These are phyloP conservation scores for Cosmopolites sordidus DNA, from an alignment of 2,888 invertebrate species.

Conservation along the genomic window DNA sequence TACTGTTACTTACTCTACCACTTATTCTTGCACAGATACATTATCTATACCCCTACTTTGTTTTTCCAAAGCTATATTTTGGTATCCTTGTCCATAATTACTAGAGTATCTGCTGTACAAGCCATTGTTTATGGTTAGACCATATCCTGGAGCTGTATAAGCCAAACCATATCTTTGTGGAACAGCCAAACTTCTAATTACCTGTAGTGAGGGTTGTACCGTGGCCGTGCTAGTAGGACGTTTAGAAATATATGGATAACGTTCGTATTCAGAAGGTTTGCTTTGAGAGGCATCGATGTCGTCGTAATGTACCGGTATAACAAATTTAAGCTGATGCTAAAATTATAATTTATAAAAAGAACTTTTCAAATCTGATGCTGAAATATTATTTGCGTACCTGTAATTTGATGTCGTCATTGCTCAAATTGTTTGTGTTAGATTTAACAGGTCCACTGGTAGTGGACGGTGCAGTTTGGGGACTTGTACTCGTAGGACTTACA, in stretches of 20 bases:
- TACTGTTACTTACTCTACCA: not conserved
- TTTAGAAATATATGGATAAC: conserved; percentile 40
- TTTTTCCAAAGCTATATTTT: not conserved
- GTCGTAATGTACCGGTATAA: conserved; percentile 42
- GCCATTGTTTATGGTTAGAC: conserved; percentile 10
- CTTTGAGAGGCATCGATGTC: conserved; percentile 28
- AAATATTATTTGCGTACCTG: too few species aligned
- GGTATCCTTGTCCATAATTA: conserved; percentile 14
- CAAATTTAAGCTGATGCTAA: conserved; percentile 41
- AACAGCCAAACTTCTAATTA: conserved; percentile 41
- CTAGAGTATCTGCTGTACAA: not conserved
- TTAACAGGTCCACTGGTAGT: not conserved
- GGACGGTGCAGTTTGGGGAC: not conserved
- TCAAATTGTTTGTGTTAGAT: not conserved
- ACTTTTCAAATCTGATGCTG: not conserved
- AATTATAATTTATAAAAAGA: conserved; percentile 1
- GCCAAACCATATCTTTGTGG: conserved; percentile 30
- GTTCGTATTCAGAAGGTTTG: conserved; percentile 40
- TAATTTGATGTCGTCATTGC: conserved; percentile 6
- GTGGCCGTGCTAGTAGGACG: conserved; percentile 39
- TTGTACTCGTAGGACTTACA: conserved; percentile 6
- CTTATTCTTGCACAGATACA: conserved; percentile 1
- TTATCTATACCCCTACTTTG: conserved; percentile 6
- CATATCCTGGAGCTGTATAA: conserved; percentile 18
- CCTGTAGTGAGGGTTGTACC: conserved; percentile 35